phyloP scores from a whole-genome alignment of 2,797 vertebrate species.

The Sibirionetta formosa region DNA sequence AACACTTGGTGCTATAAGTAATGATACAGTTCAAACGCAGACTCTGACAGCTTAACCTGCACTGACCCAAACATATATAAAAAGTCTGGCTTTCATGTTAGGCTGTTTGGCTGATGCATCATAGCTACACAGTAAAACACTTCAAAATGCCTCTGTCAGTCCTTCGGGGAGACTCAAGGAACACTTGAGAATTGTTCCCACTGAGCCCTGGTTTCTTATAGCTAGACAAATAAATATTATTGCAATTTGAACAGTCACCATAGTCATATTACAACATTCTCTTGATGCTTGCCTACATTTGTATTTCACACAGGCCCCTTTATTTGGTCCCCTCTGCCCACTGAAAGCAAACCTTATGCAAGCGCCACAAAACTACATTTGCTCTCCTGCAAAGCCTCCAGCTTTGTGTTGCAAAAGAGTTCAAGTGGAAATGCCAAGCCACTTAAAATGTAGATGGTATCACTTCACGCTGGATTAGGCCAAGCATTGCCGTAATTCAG shows the following conservation, averaged over 20 bases:
- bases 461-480: neutral
- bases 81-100: neutral
- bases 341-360: neutral
- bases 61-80: conserved; percentile 44
- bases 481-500: neutral
- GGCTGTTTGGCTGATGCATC: neutral
- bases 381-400: neutral
- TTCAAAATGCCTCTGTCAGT: neutral
- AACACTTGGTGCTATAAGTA: conserved; percentile 8
- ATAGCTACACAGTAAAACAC: neutral
- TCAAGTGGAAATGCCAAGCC: neutral
- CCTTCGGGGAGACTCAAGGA: neutral
- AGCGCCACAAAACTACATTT: neutral
- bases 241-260: neutral
- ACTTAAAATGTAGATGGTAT: neutral
- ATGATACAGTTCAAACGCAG: conserved; percentile 32
- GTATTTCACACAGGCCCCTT: neutral
- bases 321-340: neutral
- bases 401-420: neutral
- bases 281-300: neutral
- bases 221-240: fast-evolving
- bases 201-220: neutral
- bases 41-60: conserved; percentile 34
- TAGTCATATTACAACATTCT: neutral
- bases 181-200: neutral